Evolutionary conservation across 2,797 vertebrate genomes (phyloP).

Genomic region (Danio kyathit): DNA sequence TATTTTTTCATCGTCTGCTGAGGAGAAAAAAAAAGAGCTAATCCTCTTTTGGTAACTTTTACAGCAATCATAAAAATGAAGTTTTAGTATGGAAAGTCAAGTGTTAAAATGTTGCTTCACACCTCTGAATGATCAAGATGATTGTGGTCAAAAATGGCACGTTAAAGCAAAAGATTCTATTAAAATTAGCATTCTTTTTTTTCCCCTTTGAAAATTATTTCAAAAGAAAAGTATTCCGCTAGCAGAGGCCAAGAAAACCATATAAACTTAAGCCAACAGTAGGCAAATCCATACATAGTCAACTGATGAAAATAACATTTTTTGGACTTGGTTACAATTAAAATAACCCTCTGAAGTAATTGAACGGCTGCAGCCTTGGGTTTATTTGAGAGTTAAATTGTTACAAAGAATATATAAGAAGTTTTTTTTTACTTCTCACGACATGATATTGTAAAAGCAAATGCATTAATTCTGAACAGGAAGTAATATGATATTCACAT

Average conservation of each 20-base stretch:
- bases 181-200: background rate
- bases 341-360: background rate
- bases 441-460: conserved; percentile 28
- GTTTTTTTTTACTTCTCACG: background rate
- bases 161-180: conserved; percentile 1
- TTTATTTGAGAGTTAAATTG: background rate
- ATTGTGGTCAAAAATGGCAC: conserved; percentile 43
- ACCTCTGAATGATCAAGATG: conserved; percentile 73
- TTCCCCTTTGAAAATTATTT: background rate
- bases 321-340: background rate
- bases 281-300: background rate
- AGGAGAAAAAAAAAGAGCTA: conserved; percentile 64
- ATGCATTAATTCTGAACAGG: conserved; percentile 53
- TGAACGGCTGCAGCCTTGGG: background rate
- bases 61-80: conserved; percentile 74
- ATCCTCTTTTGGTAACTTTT: conserved; percentile 82
- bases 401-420: background rate
- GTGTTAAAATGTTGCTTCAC: conserved; percentile 79
- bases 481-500: conserved; percentile 59
- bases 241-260: background rate
- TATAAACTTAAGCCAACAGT: background rate
- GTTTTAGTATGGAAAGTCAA: conserved; percentile 70
- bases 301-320: background rate
- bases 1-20: conserved; percentile 77
- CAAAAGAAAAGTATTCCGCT: background rate